Evolutionary conservation across 2,888 invertebrate species (phyloP), one percentile per base, ranked within the genome.

Genomic region (Tholera decimalis): DNA sequence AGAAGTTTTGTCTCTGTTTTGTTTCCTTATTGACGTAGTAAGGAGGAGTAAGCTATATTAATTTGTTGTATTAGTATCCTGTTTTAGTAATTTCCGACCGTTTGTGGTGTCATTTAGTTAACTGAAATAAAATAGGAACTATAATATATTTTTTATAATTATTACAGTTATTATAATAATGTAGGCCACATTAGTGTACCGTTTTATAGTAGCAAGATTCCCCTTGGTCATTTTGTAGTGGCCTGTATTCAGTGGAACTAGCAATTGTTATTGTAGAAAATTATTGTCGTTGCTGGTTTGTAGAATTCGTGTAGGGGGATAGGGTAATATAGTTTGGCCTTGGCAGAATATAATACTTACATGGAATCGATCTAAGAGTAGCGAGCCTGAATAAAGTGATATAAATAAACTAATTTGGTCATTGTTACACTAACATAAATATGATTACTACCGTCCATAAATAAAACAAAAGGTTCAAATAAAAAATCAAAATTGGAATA

Each of bases 361-460:
- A 66, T 58, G 22, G 28, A 69, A 58, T 70, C 35, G 43, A 59
- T 70, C 7, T 8, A 39, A 33, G n/a, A n/a, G n/a, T n/a, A n/a
- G n/a, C n/a, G n/a, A n/a, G n/a, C n/a, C 18, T 24, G 4, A 20
- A n/a, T 7, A 20, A 22, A 26, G 15, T 22, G 13, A 28, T 15
- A 4, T 22, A 13, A 20, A 30, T 24, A 30, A 20, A 30, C 18
- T 28, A 13, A 13, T 33, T 8, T 43, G 20, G n/a, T 11, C 22
- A 2, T 13, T 20, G 6, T 35, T 20, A 20, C 24, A 18, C 8
- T 24, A n/a, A n/a, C n/a, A n/a, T 13, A 1, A 30, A 33, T 33
- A 47, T 3, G 11, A 13, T 33, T 22, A 1, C n/a, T 24, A 22
- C 22, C 20, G 2, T 9, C 20, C 6, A 22, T 7, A 44, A 22